Base-by-base conservation (phyloP, 1,140 invertebrate genomes). In the Thaumetopoea pityocampa region DNA sequence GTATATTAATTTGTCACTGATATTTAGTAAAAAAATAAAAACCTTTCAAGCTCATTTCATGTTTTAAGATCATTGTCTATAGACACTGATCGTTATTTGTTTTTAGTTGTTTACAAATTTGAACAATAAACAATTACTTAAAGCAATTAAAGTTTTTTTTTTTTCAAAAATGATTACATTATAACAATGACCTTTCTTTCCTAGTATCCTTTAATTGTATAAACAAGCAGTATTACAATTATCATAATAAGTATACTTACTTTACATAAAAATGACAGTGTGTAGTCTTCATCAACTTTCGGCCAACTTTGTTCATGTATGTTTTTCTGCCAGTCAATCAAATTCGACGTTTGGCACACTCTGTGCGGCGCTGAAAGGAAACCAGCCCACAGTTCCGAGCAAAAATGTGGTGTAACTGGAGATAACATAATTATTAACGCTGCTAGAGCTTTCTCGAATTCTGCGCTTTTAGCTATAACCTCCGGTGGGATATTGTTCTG, bases 321-420 rank as follows among this genome's bases (percentile, higher is more conserved):
- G 72, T 87, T 78, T 48, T 88, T 86, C 14, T 91, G 66, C 89
- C 91, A 93, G 17, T 87, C 55, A 9, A 93, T 83, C 4, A 69
- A 38, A 37, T 73, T 51, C 17, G 85, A 72, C 30, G 78, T 54
- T 32, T 64, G 37, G 71, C 83, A 79, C 8, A 88, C 56, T 66
- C 88, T 85, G 44, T 89, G 80, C 3, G 88, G 87, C 4, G 89
- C 88, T 1, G 87, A 86, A 9, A 88, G 67, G 62, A 96, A 91
- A 17, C 90, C 94, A 16, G 89, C 85, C 97, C 96, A 98, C 16
- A 98, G 80, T 81, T 98, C 95, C 1, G 92, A 94, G 5, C 94
- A 90, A 74, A 97, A 97, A 76, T 96, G 93, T 4, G 97, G 96
- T 3, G 92, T 91, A 49, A 98, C 86, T 0, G 96, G 96, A 2